Conservation (phyloP, 2,113 vertebrate species). For the Amphilophus citrinellus region DNA sequence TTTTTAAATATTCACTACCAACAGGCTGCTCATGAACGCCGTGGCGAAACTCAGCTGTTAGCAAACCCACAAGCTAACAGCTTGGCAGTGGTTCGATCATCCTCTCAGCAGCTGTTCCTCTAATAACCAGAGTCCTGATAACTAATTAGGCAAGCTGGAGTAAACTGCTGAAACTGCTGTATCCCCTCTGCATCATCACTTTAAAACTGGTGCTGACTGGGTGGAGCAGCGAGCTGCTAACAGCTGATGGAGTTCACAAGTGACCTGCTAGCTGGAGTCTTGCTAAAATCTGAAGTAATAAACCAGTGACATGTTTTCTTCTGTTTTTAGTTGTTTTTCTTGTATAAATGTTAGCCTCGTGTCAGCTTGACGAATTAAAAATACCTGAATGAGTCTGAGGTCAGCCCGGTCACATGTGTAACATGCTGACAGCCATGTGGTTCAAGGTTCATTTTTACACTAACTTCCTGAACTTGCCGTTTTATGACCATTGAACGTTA, state of each 20-base stretch:
- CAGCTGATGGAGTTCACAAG: not conserved
- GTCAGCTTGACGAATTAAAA: not conserved
- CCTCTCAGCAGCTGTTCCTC: too few relatives aligned
- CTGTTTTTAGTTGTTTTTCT: not conserved
- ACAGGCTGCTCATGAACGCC: not conserved
- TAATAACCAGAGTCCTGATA: not conserved
- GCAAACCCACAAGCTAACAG: not conserved
- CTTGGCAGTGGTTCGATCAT: too few relatives aligned
- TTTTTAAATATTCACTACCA: not conserved
- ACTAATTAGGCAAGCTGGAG: not conserved
- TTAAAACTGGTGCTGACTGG: not conserved
- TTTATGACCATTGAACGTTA: too few relatives aligned
- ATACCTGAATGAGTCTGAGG: not conserved
- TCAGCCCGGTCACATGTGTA: not conserved
- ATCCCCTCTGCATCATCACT: too few relatives aligned
- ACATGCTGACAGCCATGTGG: too few relatives aligned
- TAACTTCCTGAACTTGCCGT: too few relatives aligned
- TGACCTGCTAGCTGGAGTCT: not conserved
- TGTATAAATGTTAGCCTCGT: not conserved
- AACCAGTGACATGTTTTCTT: conserved; percentile 14
- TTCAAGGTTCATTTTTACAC: too few relatives aligned
- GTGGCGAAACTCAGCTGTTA: not conserved
- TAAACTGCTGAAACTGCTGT: too few relatives aligned
- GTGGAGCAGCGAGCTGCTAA: conserved; percentile 17
- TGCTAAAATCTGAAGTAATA: not conserved